phyloP scores from a whole-genome alignment of 2,797 vertebrate species.

The Zalophus californianus region DNA sequence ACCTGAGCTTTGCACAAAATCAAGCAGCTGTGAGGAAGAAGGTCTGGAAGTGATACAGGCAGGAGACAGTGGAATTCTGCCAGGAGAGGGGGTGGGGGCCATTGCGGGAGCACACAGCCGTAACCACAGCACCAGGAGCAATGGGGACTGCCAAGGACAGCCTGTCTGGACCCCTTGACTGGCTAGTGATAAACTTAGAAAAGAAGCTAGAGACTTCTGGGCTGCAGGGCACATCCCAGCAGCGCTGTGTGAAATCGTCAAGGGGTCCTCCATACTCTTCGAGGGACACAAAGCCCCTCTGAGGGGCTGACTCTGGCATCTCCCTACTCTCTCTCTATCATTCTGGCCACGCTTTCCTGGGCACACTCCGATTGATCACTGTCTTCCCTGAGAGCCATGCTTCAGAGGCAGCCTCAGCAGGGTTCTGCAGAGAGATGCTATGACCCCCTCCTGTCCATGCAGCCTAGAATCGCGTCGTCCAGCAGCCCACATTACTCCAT shows the following conservation, averaged over 20 bases:
- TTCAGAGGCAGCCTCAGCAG: not conserved
- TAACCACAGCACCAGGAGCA: not conserved
- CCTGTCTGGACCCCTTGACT: not conserved
- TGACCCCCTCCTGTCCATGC: not conserved
- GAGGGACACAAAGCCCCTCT: not conserved
- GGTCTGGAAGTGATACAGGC: constrained; percentile 60
- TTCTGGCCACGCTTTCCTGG: not conserved
- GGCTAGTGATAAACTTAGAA: not conserved
- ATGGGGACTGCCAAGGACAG: accelerated
- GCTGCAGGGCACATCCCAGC: not conserved
- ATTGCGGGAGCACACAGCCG: not conserved
- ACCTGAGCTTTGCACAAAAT: constrained; percentile 72
- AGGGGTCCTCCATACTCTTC: not conserved
- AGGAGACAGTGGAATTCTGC: not conserved
- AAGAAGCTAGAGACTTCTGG: not conserved
- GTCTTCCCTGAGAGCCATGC: not conserved
- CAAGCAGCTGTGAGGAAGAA: constrained; percentile 60
- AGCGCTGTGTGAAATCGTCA: not conserved
- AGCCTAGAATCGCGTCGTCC: not conserved
- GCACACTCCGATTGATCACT: not conserved
- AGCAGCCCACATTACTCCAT: not conserved
- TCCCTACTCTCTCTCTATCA: not conserved
- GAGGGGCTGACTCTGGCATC: not conserved
- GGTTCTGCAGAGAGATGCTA: not conserved
- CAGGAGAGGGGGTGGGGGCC: constrained; percentile 3